phyloP scores from a whole-genome alignment of 2,797 vertebrate genomes.

The Danio albolineatus region DNA sequence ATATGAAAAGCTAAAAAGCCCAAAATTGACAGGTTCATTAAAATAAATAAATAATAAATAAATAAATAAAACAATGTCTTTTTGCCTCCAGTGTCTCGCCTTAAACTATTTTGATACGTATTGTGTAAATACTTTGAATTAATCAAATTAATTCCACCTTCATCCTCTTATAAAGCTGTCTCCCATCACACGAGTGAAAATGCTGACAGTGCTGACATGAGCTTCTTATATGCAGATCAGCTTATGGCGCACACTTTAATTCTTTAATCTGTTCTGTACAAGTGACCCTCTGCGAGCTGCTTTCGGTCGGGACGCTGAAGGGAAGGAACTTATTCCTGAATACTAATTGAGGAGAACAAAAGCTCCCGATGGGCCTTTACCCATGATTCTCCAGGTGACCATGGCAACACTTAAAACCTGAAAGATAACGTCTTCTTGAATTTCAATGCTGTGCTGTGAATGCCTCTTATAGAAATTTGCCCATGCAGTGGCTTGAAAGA shows the following conservation, averaged over 20 bases:
- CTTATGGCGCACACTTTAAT: slow-evolving; percentile 62
- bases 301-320: slow-evolving; percentile 19
- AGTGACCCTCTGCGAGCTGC: slow-evolving; percentile 37
- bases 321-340: slow-evolving; percentile 41
- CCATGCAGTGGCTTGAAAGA: not conserved
- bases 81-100: too few species aligned
- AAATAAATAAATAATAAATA: too few species aligned
- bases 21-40: too few species aligned
- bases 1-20: too few species aligned
- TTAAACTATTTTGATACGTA: too few species aligned
- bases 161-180: slow-evolving; percentile 44
- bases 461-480: slow-evolving; percentile 12
- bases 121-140: slow-evolving; percentile 11
- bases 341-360: slow-evolving; percentile 57
- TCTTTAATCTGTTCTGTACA: slow-evolving; percentile 60
- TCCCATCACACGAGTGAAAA: slow-evolving; percentile 39
- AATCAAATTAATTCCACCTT: slow-evolving; percentile 12
- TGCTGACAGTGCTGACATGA: slow-evolving; percentile 63
- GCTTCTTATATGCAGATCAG: slow-evolving; percentile 64
- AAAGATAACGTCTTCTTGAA: slow-evolving; percentile 54
- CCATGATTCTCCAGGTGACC: slow-evolving; percentile 46
- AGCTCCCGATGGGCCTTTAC: slow-evolving; percentile 32
- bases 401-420: slow-evolving; percentile 58
- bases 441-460: slow-evolving; percentile 35
- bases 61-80: too few species aligned